These are phyloP conservation scores for Caligus rogercresseyi DNA, from an alignment of 1,140 invertebrate species.

Conservation along the genomic window DNA sequence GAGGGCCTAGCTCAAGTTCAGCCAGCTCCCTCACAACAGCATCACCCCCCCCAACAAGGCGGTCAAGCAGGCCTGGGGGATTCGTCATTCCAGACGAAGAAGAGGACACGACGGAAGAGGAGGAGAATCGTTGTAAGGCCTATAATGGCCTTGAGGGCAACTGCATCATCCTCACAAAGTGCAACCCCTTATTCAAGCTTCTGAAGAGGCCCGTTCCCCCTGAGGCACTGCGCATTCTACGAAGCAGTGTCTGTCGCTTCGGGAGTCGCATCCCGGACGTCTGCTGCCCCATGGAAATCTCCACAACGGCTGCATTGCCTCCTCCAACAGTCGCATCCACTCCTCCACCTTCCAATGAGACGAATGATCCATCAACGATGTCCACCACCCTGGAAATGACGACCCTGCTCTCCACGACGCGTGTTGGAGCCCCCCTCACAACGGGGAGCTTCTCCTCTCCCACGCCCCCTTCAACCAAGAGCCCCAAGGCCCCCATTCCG, in stretches of 20 bases:
- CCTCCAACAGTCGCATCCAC: background rate
- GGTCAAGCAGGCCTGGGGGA: no score
- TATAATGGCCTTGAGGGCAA: background rate
- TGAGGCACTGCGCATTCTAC: background rate
- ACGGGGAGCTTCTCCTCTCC: background rate
- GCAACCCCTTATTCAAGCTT: conserved; percentile 1
- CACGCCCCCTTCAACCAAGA: background rate
- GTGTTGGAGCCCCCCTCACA: background rate
- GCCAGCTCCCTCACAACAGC: background rate
- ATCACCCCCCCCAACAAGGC: no score
- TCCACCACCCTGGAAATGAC: background rate
- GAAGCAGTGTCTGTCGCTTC: background rate
- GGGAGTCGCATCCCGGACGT: conserved; percentile 1
- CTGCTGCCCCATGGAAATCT: conserved; percentile 5
- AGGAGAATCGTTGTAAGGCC: background rate
- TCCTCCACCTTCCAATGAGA: background rate
- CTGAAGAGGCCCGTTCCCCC: conserved; percentile 7
- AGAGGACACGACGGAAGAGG: no score
- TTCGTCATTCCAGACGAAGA: background rate
- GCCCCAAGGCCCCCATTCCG: background rate
- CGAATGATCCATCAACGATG: background rate
- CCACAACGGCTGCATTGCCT: background rate
- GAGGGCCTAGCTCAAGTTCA: background rate
- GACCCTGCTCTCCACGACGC: background rate
- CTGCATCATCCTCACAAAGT: conserved; percentile 10